Evolutionary conservation across 2,888 invertebrate species (phyloP).

Genomic region (Drosophila emarginata): DNA sequence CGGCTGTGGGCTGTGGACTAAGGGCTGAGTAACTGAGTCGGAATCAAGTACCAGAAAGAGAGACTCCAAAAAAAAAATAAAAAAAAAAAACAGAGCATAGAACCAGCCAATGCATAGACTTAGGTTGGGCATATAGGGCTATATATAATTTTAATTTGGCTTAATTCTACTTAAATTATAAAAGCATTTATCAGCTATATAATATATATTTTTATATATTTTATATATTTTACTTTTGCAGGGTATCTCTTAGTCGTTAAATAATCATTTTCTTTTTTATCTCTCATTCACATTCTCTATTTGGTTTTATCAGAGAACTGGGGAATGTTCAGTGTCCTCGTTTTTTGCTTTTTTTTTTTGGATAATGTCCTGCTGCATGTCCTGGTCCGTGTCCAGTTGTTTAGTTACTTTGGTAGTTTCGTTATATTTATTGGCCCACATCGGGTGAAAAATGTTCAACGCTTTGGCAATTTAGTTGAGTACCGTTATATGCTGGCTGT

Average conservation of each 20-base stretch:
- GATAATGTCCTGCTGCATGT: conserved; percentile 17
- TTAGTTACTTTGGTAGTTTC: conserved; percentile 76
- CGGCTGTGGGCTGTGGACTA: conserved; percentile 53
- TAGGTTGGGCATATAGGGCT: too few species aligned
- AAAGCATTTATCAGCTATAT: too few species aligned
- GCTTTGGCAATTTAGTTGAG: conserved; percentile 79
- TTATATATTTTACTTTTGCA: background rate
- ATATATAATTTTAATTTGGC: too few species aligned
- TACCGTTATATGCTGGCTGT: conserved; percentile 72
- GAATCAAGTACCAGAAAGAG: conserved; percentile 7
- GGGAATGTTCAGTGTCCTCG: conserved; percentile 7
- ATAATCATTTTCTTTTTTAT: background rate
- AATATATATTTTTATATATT: too few species aligned
- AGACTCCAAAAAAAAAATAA: background rate
- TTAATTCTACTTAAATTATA: too few species aligned
- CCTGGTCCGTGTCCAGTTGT: conserved; percentile 58
- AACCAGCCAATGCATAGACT: too few species aligned
- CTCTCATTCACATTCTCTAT: conserved; percentile 7
- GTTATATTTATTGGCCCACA: conserved; percentile 82
- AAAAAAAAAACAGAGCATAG: too few species aligned
- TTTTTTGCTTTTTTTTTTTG: conserved; percentile 4
- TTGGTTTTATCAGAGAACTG: conserved; percentile 7
- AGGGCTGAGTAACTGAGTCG: conserved; percentile 22
- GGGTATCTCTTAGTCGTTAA: background rate
- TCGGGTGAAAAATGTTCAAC: conserved; percentile 81